Percentiles rank a stretch among this genome's conserved stretches.
Evolutionary conservation across 2,888 invertebrate genomes (phyloP).

Genomic region (Taenaris catops): DNA sequence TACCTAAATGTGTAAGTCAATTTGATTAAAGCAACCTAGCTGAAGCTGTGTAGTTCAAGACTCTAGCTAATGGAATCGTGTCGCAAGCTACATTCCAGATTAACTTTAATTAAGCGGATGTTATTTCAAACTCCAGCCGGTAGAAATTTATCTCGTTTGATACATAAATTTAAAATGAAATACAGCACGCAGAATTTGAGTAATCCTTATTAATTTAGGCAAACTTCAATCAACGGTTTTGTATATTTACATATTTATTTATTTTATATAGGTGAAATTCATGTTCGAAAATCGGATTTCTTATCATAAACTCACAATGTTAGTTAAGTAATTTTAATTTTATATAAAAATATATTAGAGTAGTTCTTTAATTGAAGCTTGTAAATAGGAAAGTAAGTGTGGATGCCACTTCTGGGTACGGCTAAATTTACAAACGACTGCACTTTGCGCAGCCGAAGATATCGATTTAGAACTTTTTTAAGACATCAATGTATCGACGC

Average conservation of each 20-base stretch:
- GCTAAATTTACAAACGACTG: no score
- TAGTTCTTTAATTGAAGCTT: no score
- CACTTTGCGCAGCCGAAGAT: no score
- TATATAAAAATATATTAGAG: no score
- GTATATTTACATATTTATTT: slow-evolving; percentile 31
- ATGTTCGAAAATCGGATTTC: no score
- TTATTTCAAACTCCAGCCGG: slow-evolving; percentile 57
- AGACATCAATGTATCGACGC: no score
- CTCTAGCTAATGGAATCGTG: slow-evolving; percentile 63
- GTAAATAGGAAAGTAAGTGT: no score
- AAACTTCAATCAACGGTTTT: slow-evolving; percentile 13
- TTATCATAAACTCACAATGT: no score
- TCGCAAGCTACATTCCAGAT: slow-evolving; percentile 60
- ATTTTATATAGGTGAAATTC: no score
- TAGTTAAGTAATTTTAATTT: no score
- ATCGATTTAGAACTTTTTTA: no score
- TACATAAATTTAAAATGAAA: slow-evolving; percentile 30
- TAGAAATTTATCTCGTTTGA: slow-evolving; percentile 52
- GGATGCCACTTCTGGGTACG: no score
- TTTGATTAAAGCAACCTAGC: slow-evolving; percentile 6
- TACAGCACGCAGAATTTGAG: slow-evolving; percentile 17
- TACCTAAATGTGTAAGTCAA: not conserved
- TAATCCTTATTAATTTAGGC: slow-evolving; percentile 10
- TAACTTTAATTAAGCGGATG: slow-evolving; percentile 73
- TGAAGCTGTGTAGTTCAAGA: slow-evolving; percentile 27